phyloP scores from a whole-genome alignment of 2,888 invertebrate genomes.

The Thymelicus acteon region DNA sequence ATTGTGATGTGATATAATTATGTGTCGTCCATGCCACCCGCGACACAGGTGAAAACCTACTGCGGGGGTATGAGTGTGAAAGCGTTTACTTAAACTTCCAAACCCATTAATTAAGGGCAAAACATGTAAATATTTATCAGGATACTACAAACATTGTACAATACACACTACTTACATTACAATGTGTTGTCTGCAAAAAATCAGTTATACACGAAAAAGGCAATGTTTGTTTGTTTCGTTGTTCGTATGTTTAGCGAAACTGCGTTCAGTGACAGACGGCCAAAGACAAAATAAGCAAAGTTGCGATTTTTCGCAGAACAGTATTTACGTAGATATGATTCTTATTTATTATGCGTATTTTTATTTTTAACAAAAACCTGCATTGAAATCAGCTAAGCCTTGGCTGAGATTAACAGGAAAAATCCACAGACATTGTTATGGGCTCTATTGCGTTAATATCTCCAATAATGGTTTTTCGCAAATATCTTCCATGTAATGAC shows the following conservation, averaged over 20 bases:
- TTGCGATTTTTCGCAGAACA: neutral
- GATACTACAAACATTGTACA: slow-evolving; percentile 11
- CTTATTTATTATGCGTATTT: no score
- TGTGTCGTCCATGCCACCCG: no score
- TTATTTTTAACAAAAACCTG: no score
- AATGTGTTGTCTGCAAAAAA: slow-evolving; percentile 11
- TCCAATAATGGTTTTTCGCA: neutral
- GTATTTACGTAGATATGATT: no score
- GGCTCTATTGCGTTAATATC: no score
- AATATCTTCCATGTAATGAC: no score
- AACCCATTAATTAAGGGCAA: slow-evolving; percentile 25
- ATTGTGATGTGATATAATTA: no score
- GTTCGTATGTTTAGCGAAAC: slow-evolving; percentile 12
- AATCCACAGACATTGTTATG: neutral
- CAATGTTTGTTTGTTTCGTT: slow-evolving; percentile 16
- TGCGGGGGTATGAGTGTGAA: neutral
- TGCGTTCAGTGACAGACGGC: neutral
- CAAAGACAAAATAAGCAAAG: slow-evolving; percentile 2
- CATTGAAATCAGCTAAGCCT: no score
- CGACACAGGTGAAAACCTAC: no score
- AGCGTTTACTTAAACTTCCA: neutral
- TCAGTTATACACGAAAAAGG: slow-evolving; percentile 10
- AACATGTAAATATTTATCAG: slow-evolving; percentile 19
- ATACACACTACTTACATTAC: neutral
- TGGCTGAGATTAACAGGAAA: neutral